Evolutionary conservation across 2,888 invertebrate species (phyloP).

Genomic region (Alviniconcha strummeri): DNA sequence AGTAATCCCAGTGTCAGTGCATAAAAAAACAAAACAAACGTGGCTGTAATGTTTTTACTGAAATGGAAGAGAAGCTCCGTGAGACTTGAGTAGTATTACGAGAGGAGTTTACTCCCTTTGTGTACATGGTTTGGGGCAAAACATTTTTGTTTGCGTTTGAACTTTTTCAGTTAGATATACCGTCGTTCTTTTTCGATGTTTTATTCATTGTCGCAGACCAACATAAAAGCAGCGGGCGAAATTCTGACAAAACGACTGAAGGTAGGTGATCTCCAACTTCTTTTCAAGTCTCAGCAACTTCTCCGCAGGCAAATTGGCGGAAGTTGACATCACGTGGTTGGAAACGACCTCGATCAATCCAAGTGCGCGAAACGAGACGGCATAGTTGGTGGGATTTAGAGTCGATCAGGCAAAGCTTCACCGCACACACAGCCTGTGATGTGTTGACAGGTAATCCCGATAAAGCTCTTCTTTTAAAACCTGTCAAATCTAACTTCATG

Average conservation of each 20-base stretch:
- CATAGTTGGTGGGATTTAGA: not conserved
- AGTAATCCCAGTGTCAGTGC: no score
- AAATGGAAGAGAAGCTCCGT: not conserved
- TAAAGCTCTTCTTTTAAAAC: not conserved
- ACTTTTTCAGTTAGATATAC: not conserved
- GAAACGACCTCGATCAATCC: constrained; percentile 52
- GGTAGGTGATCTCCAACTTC: not conserved
- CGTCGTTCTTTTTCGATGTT: not conserved
- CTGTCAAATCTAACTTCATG: not conserved
- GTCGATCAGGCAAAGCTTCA: not conserved
- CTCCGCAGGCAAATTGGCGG: not conserved
- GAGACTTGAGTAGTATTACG: not conserved
- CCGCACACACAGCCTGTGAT: not conserved
- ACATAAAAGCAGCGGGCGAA: not conserved
- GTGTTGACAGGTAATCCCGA: constrained; percentile 20
- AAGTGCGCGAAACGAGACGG: not conserved
- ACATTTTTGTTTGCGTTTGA: not conserved
- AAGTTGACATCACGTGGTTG: constrained; percentile 65
- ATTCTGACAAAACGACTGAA: not conserved
- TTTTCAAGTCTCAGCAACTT: not conserved
- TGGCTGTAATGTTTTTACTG: not conserved
- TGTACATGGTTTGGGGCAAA: no score
- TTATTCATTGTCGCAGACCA: not conserved
- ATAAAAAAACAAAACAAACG: no score
- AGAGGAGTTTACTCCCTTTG: no score